Evolutionary conservation across 1,140 invertebrate species (phyloP).

Genomic region (Trinorchestia longiramus): DNA sequence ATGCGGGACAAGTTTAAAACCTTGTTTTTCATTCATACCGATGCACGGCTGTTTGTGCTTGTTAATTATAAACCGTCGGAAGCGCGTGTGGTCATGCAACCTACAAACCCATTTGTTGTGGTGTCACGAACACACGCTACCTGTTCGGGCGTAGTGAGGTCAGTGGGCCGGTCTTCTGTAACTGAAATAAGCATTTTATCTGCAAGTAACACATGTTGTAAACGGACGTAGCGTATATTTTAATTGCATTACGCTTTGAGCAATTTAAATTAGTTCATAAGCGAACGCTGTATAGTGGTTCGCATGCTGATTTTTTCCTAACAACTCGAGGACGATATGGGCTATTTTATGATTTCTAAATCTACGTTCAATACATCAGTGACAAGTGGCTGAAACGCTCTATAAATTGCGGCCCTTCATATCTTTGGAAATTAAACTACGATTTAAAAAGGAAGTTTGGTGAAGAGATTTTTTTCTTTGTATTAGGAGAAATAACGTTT

Average conservation of each 20-base stretch:
- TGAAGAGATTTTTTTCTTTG: background rate
- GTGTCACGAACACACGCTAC: background rate
- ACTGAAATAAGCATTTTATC: background rate
- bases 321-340: background rate
- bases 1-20: background rate
- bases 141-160: background rate
- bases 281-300: background rate
- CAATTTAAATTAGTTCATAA: background rate
- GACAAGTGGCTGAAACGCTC: background rate
- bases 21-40: background rate
- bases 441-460: background rate
- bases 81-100: background rate
- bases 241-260: background rate
- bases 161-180: background rate
- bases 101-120: background rate
- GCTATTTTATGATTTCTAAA: background rate
- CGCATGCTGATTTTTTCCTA: background rate
- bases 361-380: background rate
- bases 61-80: background rate
- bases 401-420: background rate
- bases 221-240: background rate
- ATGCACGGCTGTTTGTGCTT: background rate
- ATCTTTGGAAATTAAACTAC: background rate
- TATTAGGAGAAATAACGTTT: background rate
- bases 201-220: background rate